These are phyloP conservation scores for Aphrocallistes beatrix DNA, from an alignment of 37 sponge, comb jelly and placozoan genomes.

Conservation along the genomic window DNA sequence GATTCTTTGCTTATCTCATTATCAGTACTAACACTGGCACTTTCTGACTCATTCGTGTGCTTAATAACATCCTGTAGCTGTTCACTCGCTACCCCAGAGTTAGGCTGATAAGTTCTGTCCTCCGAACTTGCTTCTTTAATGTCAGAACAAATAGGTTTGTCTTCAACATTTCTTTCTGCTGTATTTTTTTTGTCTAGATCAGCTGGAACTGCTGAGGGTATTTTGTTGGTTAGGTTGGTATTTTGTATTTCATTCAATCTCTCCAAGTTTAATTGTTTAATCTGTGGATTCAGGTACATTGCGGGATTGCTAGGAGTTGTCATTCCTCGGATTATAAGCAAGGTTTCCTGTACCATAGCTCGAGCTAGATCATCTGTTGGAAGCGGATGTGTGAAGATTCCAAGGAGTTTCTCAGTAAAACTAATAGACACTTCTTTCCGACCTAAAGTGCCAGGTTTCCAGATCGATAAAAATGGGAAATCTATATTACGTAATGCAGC, in stretches of 20 bases:
- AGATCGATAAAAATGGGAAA: conserved; percentile 36
- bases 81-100: too few relatives aligned
- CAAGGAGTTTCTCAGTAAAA: conserved; percentile 40
- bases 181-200: too few relatives aligned
- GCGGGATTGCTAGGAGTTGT: neutral
- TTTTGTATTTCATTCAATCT: neutral
- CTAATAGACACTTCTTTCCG: conserved; percentile 22
- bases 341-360: conserved; percentile 48
- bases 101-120: too few relatives aligned
- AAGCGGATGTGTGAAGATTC: conserved; percentile 9
- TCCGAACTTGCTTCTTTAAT: too few relatives aligned
- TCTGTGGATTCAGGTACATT: neutral
- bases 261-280: neutral
- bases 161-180: too few relatives aligned
- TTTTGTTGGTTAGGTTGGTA: too few relatives aligned
- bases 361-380: conserved; percentile 34
- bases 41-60: too few relatives aligned
- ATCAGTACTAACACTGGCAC: too few relatives aligned
- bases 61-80: too few relatives aligned
- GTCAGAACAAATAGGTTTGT: too few relatives aligned
- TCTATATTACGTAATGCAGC: conserved; percentile 24
- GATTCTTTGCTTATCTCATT: too few relatives aligned
- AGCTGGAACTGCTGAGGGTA: too few relatives aligned
- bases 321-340: neutral
- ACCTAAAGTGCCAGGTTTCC: conserved; percentile 48